A percentile compares a stretch with the other conserved stretches of the same genome.
These are phyloP conservation scores for Picathartes gymnocephalus DNA, from an alignment of 2,113 vertebrate species.

Conservation along the genomic window DNA sequence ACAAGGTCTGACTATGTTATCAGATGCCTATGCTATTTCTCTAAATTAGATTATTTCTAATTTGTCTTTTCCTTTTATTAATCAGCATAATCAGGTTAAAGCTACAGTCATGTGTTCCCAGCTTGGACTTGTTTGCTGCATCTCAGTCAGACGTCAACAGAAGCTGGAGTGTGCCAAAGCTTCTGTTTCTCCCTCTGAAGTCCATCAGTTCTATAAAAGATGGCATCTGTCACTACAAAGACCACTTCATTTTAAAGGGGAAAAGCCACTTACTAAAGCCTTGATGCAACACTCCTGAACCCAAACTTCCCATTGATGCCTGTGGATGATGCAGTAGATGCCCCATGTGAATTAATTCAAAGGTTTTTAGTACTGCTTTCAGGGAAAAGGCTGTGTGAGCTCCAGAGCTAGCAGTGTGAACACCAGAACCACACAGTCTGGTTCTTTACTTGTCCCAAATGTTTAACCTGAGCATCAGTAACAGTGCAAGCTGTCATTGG, in stretches of 20 bases:
- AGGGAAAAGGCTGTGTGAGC: background rate
- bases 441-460: background rate
- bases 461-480: background rate
- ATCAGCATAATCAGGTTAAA: background rate
- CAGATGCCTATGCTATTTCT: background rate
- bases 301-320: background rate
- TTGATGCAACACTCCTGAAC: background rate
- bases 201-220: background rate
- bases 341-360: background rate
- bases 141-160: background rate
- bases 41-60: background rate
- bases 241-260: background rate
- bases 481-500: background rate
- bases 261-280: background rate
- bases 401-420: background rate
- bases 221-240: background rate
- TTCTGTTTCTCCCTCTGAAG: background rate
- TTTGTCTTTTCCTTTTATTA: background rate
- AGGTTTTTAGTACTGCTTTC: background rate
- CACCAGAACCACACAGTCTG: background rate
- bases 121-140: background rate
- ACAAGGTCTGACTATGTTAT: background rate
- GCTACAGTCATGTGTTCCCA: background rate
- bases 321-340: background rate
- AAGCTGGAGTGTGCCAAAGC: background rate